phyloP scores from a whole-genome alignment of 2,113 vertebrate species.

The Uropsilus gracilis region DNA sequence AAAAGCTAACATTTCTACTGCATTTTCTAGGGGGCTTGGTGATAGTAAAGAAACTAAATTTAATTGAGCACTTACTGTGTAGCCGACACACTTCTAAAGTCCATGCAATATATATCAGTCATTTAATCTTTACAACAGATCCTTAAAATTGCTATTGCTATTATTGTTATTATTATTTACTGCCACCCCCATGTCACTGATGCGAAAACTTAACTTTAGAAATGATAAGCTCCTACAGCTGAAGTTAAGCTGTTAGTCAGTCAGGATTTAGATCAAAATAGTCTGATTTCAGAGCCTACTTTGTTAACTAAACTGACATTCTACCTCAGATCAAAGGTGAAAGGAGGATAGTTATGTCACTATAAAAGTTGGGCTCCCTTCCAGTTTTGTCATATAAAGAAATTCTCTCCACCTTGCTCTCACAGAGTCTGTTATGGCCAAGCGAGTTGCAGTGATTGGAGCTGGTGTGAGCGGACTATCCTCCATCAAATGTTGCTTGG shows the following conservation, averaged over 20 bases:
- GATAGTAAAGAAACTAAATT: background rate
- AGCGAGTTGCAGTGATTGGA: constrained; percentile 89
- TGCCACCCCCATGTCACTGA: background rate
- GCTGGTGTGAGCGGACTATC: constrained; percentile 89
- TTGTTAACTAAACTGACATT: background rate
- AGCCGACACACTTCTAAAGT: background rate
- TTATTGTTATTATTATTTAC: background rate
- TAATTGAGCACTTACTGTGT: background rate
- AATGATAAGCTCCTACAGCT: background rate
- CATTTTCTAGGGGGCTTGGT: background rate
- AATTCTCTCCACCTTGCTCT: accelerated
- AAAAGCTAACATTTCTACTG: background rate
- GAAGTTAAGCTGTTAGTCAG: background rate
- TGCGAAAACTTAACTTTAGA: background rate
- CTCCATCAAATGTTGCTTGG: constrained; percentile 91
- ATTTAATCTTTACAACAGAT: background rate
- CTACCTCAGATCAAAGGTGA: background rate
- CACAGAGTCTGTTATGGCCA: constrained; percentile 77
- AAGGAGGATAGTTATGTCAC: background rate
- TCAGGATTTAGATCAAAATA: background rate
- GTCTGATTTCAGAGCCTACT: background rate
- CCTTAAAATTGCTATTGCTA: background rate
- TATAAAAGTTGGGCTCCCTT: background rate
- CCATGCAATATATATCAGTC: background rate
- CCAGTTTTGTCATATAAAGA: background rate